Conservation (phyloP, 2,113 vertebrate species). For the Mesembrinibis cayennensis region DNA sequence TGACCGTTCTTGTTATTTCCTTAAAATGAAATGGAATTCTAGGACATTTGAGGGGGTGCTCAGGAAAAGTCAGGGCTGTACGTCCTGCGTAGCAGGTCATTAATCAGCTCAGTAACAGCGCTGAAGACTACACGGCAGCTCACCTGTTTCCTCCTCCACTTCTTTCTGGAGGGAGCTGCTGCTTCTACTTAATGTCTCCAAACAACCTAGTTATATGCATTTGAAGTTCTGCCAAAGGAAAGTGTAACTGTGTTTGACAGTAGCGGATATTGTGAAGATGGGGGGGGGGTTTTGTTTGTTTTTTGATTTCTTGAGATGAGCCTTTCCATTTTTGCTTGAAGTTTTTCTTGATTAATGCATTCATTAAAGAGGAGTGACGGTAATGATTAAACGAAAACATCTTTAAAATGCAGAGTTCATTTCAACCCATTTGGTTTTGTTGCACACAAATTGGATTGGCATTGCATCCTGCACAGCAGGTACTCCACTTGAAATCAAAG, state of each 20-base stretch:
- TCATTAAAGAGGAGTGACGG: conserved; percentile 78
- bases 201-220: not conserved
- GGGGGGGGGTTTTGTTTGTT: not conserved
- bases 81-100: not conserved
- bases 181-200: not conserved
- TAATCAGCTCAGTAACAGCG: not conserved
- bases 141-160: not conserved
- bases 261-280: not conserved
- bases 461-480: conserved; percentile 80
- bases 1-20: not conserved
- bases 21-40: not conserved
- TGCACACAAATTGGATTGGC: conserved; percentile 79
- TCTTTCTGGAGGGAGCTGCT: not conserved
- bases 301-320: conserved; percentile 50
- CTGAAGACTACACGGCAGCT: not conserved
- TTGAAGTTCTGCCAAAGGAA: conserved; percentile 46
- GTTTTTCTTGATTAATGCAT: conserved; percentile 79
- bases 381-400: conserved; percentile 81
- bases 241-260: not conserved
- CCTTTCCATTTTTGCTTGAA: conserved; percentile 60
- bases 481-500: conserved; percentile 80
- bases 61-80: not conserved
- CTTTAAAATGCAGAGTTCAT: conserved; percentile 80
- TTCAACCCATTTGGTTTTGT: conserved; percentile 80
- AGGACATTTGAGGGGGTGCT: not conserved